Conservation (phyloP, 2,888 invertebrate genomes). For the Dynastes maya region DNA sequence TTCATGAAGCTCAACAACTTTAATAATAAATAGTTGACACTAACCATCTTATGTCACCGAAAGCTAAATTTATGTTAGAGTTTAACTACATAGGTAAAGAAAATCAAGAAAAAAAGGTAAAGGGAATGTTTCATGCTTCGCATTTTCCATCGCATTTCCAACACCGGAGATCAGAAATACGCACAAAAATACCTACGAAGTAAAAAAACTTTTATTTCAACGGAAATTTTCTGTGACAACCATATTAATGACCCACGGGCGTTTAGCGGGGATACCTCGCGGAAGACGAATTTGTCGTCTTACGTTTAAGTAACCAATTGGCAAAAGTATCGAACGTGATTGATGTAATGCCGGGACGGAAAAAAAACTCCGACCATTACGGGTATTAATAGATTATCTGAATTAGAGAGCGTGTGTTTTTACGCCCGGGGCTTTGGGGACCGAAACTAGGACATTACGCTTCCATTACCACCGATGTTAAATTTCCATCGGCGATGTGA, state of each 20-base stretch:
- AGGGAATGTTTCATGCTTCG: no score
- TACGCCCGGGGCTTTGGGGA: not conserved
- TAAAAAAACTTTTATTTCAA: not conserved
- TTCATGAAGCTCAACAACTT: no score
- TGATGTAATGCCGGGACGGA: conserved; percentile 14
- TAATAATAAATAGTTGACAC: no score
- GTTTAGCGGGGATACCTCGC: not conserved
- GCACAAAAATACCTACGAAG: conserved; percentile 5
- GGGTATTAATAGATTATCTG: conserved; percentile 33
- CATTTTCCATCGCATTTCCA: no score
- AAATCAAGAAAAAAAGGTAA: no score
- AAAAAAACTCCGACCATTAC: conserved; percentile 29
- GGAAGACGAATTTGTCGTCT: conserved; percentile 23
- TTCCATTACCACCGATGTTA: conserved; percentile 19
- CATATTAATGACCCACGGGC: conserved; percentile 10
- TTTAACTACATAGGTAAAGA: no score
- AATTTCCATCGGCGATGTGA: conserved; percentile 6
- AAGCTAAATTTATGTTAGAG: no score
- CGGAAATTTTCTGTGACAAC: not conserved
- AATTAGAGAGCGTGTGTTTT: conserved; percentile 26
- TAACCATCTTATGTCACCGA: no score
- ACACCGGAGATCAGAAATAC: not conserved
- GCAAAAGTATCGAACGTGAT: conserved; percentile 29
- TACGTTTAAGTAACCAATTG: conserved; percentile 36
- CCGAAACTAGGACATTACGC: conserved; percentile 14